Conservation (phyloP, 2,797 vertebrate species). For the Mionectes olivaceus region DNA sequence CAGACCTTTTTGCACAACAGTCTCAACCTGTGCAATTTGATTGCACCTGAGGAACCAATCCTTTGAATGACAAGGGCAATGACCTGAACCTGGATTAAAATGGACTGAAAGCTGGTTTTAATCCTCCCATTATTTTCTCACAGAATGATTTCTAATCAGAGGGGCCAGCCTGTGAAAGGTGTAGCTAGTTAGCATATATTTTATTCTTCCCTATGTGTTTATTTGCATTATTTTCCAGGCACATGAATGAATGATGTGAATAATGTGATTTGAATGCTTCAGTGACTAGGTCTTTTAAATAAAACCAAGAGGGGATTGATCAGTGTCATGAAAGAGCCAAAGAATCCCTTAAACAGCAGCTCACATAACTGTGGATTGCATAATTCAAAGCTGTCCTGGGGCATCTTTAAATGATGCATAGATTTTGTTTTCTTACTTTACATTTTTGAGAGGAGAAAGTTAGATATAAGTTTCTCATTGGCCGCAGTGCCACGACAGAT, state of each 20-base stretch:
- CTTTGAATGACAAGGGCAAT: slow-evolving; percentile 18
- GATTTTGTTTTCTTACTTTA: slow-evolving; percentile 77
- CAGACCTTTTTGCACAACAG: background rate
- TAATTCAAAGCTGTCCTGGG: slow-evolving; percentile 79
- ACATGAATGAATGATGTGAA: slow-evolving; percentile 35
- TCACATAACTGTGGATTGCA: slow-evolving; percentile 69
- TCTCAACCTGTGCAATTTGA: background rate
- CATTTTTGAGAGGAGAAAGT: slow-evolving; percentile 62
- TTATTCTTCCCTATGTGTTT: slow-evolving; percentile 61
- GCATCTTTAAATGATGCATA: slow-evolving; percentile 80
- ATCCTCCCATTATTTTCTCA: slow-evolving; percentile 56
- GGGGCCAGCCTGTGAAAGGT: slow-evolving; percentile 52
- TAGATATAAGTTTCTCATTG: slow-evolving; percentile 28
- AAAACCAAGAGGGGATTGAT: slow-evolving; percentile 51
- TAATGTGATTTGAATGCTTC: slow-evolving; percentile 52
- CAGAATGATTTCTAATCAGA: slow-evolving; percentile 56
- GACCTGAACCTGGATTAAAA: slow-evolving; percentile 42
- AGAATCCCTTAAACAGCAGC: slow-evolving; percentile 72
- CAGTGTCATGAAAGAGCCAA: slow-evolving; percentile 64
- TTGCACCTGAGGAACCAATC: background rate
- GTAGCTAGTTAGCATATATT: slow-evolving; percentile 67
- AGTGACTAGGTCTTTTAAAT: slow-evolving; percentile 57
- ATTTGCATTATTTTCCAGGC: slow-evolving; percentile 64
- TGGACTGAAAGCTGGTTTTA: slow-evolving; percentile 62
- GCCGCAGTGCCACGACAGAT: background rate